Evolutionary conservation across 1,140 invertebrate genomes (phyloP).

Genomic region (Drosophila erecta): DNA sequence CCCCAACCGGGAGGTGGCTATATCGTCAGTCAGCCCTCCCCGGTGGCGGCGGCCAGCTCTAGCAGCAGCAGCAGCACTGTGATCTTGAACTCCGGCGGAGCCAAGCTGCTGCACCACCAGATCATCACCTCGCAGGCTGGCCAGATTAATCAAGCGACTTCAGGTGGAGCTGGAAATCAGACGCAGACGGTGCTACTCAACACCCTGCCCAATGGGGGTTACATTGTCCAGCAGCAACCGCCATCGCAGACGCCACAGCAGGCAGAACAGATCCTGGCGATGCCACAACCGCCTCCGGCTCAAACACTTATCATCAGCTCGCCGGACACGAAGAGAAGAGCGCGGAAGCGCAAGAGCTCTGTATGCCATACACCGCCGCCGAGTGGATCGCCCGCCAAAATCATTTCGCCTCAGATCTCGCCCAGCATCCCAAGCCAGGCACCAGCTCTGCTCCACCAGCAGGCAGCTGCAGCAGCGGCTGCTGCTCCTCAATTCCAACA

Average conservation of each 20-base stretch:
- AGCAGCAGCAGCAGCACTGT: slow-evolving; percentile 49
- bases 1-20: slow-evolving; percentile 61
- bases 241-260: slow-evolving; percentile 86
- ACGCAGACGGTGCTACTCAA: slow-evolving; percentile 92
- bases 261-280: slow-evolving; percentile 86
- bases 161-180: slow-evolving; percentile 17
- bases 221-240: slow-evolving; percentile 87
- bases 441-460: slow-evolving; percentile 70
- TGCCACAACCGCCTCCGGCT: slow-evolving; percentile 85
- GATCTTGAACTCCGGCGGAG: slow-evolving; percentile 66
- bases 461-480: slow-evolving; percentile 43
- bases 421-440: slow-evolving; percentile 82
- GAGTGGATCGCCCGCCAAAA: slow-evolving; percentile 53
- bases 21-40: slow-evolving; percentile 69
- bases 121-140: slow-evolving; percentile 79
- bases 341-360: slow-evolving; percentile 57
- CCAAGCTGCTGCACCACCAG: slow-evolving; percentile 78
- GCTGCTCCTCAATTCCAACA: slow-evolving; percentile 86
- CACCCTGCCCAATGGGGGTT: slow-evolving; percentile 91
- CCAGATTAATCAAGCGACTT: slow-evolving; percentile 83
- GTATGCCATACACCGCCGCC: slow-evolving; percentile 65
- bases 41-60: slow-evolving; percentile 4
- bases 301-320: slow-evolving; percentile 85
- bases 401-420: slow-evolving; percentile 79
- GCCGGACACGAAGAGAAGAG: slow-evolving; percentile 86